Conservation (phyloP, 2,797 vertebrate species). For the Clarias pachynema region DNA sequence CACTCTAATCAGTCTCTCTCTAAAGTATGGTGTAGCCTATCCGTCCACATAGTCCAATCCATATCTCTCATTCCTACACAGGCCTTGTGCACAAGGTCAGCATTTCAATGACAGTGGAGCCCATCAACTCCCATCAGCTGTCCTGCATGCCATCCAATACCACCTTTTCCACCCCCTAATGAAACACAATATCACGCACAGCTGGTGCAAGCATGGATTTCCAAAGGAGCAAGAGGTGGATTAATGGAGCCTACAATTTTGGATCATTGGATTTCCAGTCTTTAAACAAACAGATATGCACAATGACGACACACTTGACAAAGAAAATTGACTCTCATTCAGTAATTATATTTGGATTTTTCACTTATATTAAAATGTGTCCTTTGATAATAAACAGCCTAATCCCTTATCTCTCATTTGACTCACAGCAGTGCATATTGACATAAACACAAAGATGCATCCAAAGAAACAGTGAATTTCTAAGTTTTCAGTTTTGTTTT, state of each 20-base stretch:
- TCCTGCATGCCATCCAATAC: slow-evolving; percentile 61
- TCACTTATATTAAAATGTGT: not conserved
- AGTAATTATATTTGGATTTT: not conserved
- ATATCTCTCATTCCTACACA: slow-evolving; percentile 46
- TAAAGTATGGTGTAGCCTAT: slow-evolving; percentile 33
- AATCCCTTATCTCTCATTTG: not conserved
- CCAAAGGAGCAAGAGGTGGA: slow-evolving; percentile 54
- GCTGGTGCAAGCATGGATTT: slow-evolving; percentile 51
- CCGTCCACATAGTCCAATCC: slow-evolving; percentile 23
- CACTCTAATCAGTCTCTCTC: not conserved
- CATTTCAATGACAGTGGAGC: slow-evolving; percentile 51
- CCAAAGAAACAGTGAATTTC: not conserved
- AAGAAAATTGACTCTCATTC: not conserved
- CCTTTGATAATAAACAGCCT: not conserved
- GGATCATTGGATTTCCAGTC: slow-evolving; percentile 53
- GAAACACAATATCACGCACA: slow-evolving; percentile 39
- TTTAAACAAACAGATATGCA: slow-evolving; percentile 59
- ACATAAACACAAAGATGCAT: slow-evolving; percentile 9
- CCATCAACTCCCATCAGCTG: slow-evolving; percentile 56
- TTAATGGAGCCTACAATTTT: slow-evolving; percentile 56
- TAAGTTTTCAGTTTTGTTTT: not conserved
- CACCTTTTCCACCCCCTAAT: slow-evolving; percentile 11
- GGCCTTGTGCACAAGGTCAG: slow-evolving; percentile 59
- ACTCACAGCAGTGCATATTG: not conserved
- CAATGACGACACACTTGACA: not conserved